Evolutionary conservation across 1,140 invertebrate genomes (phyloP), one percentile per base, ranked within the genome.

Genomic region (Musca vetustissima): DNA sequence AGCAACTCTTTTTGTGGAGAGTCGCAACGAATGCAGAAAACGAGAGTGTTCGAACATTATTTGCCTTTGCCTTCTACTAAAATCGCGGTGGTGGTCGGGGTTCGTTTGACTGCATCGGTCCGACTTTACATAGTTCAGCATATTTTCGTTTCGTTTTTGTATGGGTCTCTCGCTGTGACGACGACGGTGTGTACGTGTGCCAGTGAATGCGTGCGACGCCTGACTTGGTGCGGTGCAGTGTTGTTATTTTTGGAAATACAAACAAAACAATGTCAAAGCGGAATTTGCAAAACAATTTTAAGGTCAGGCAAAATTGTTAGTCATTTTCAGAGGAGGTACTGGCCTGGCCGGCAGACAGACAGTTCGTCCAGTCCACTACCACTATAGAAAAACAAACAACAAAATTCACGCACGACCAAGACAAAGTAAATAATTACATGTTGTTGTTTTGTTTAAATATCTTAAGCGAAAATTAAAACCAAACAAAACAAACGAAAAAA

Each of bases 211-310:
- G 36, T 43, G 36, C 36, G 4, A 43, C n/a, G n/a, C n/a, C n/a
- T n/a, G n/a, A n/a, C 36, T 43, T 11, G 36, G 11, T 43, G 7
- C 36, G 11, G 36, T 43, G 36, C 36, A 43, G 4, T 43, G 36
- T 43, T 43, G 28, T 61, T 61, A 61, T 61, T 61, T 61, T 61
- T 61, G 57, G 57, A 61, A 43, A 43, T 43, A 61, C 28, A 61
- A 43, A 61, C 57, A 61, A 61, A 61, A 61, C 57, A 61, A 61
- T 61, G 57, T 61, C 57, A 61, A 61, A 61, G 28, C 57, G 28
- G 57, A 61, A 61, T 61, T 61, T 14, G 28, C 57, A 43, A 61
- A 61, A 61, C 28, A 61, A 61, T 61, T 61, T 61, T 61, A 61
- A 61, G 57, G 57, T 61, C 57, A 61, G 14, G 36, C 57, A 61